phyloP scores from a whole-genome alignment of 1,140 invertebrate species.

The Drosophila quadrilineata region DNA sequence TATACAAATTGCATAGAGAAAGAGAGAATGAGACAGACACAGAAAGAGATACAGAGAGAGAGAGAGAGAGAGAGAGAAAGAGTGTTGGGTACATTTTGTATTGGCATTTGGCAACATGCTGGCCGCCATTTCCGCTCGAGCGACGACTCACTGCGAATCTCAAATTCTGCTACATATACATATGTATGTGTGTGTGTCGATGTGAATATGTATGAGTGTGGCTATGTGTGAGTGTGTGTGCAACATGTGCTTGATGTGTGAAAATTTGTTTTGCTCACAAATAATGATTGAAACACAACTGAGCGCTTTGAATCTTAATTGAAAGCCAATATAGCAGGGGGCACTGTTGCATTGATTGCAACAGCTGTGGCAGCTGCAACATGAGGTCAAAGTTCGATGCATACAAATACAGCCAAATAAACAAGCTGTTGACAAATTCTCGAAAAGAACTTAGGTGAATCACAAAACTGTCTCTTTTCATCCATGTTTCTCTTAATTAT shows the following conservation, averaged over 20 bases:
- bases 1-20: slow-evolving; percentile 72
- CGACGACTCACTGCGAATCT: slow-evolving; percentile 15
- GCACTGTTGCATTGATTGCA: background rate
- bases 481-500: no score
- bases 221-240: background rate
- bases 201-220: background rate
- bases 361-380: background rate
- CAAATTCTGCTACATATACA: slow-evolving; percentile 34
- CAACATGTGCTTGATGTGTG: slow-evolving; percentile 29
- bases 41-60: background rate
- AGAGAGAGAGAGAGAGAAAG: background rate
- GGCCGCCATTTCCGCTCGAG: slow-evolving; percentile 36
- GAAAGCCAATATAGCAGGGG: slow-evolving; percentile 24
- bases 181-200: background rate
- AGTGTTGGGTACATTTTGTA: slow-evolving; percentile 22
- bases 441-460: no score
- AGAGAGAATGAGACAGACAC: background rate
- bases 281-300: slow-evolving; percentile 48
- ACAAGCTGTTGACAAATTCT: no score
- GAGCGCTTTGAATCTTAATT: slow-evolving; percentile 39
- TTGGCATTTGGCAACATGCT: slow-evolving; percentile 47
- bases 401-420: no score
- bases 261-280: slow-evolving; percentile 46
- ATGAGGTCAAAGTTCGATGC: no score
- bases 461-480: no score